phyloP scores from a whole-genome alignment of 2,888 invertebrate species.

The Protodeltote pygarga region DNA sequence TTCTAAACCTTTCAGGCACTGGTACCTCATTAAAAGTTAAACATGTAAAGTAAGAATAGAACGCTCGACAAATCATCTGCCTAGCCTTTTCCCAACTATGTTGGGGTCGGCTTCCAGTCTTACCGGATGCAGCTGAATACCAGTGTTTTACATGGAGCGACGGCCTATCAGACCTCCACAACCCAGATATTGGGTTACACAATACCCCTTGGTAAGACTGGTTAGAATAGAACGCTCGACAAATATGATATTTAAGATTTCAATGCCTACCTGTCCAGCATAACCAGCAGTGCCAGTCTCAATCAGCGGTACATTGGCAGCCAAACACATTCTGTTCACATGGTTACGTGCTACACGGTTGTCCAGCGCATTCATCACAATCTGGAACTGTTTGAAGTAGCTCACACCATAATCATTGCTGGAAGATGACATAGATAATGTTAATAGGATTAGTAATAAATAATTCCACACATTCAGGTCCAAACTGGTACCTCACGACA shows the following conservation, averaged over 20 bases:
- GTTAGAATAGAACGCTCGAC: not conserved
- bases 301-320: slow-evolving; percentile 96
- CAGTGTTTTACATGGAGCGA: too few species aligned
- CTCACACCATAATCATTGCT: slow-evolving; percentile 95
- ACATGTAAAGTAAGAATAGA: too few species aligned
- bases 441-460: not conserved
- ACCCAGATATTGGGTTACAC: too few species aligned
- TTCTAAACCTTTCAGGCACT: too few species aligned
- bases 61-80: too few species aligned
- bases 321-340: slow-evolving; percentile 99
- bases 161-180: too few species aligned
- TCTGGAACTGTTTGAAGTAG: slow-evolving; percentile 96
- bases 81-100: too few species aligned
- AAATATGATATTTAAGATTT: not conserved
- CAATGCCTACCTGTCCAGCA: slow-evolving; percentile 91
- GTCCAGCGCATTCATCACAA: slow-evolving; percentile 98
- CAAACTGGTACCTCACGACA: too few species aligned
- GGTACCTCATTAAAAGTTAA: too few species aligned
- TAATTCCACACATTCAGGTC: slow-evolving; percentile 5
- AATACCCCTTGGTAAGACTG: too few species aligned
- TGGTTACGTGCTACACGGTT: slow-evolving; percentile 98
- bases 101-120: too few species aligned
- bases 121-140: too few species aligned
- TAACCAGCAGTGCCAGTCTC: slow-evolving; percentile 99
- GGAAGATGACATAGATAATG: slow-evolving; percentile 58